Evolutionary conservation across 2,888 invertebrate species (phyloP), one percentile per base, ranked within the genome.

Genomic region (Bimastos eiseni): DNA sequence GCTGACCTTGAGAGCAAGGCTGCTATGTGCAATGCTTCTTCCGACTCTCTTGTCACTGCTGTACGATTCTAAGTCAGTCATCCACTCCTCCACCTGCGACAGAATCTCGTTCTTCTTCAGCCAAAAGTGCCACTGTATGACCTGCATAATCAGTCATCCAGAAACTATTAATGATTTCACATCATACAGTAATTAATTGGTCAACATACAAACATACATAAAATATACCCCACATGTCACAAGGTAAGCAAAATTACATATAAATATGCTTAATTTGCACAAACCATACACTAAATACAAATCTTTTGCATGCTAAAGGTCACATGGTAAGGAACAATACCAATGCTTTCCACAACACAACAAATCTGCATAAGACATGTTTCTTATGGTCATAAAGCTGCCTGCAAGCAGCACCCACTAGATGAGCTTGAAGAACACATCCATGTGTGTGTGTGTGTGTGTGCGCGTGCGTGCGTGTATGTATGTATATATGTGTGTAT

Each of bases 41-140:
- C 97, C 97, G 91, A 97, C 97, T 91, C 97, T 96, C 95, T 97
- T 97, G 95, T 97, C 97, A 93, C 96, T 96, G 91, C 94, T 96
- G 93, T 97, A 97, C 91, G 96, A 96, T 95, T 98, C 98, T 95
- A 98, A 96, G 94, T 98, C 98, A 91, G 96, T 96, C 93, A 98
- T 97, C 98, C 98, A 98, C 92, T 96, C 96, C 94, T 98, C 97
- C 92, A 98, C 97, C 95, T 98, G 98, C 93, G 96, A 96, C 94
- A 97, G 96, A 93, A 98, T 97, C 95, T 98, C 98, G 94, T 97
- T 97, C 91, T 97, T 96, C 95, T 98, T 98, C 94, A 98, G 96
- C 97, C 98, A 98, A 95, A 98, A 98, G 95, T 98, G 98, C 41
- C 97, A 97, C 92, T 97, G 97, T 92, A 98, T 97, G 90, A 98